Evolutionary conservation across 2,888 invertebrate genomes (phyloP), one percentile per base, ranked within the genome.

Genomic region (Selenia dentaria): DNA sequence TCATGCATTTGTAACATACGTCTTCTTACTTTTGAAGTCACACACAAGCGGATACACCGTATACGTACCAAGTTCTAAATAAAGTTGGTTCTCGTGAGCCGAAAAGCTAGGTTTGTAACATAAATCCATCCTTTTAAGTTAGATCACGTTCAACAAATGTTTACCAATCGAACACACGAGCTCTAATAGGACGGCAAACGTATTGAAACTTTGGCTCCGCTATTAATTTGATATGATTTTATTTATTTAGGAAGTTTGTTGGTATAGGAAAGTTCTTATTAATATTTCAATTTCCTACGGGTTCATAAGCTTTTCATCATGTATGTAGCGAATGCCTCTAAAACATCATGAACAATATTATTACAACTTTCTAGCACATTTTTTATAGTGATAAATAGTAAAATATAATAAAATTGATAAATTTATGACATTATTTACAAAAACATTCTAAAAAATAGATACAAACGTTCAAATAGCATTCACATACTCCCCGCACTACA

Each of bases 101-200:
- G 64, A 68, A 69, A 74, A 74, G 69, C 70, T 73, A 68, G 68
- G 67, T 74, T 71, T 68, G 73, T 63, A 67, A 74, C 71, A 76
- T 77, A 82, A 83, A 82, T 79, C 79, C 75, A 70, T 70, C 72
- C 71, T 80, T 79, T 76, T 74, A 74, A 81, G 79, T 82, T 74
- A 70, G 78, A 83, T 80, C 84, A 84, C 84, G 84, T 84, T 83
- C 83, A 63, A 70, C 82, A 83, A 84, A 83, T 83, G 78, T 83
- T 84, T 81, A 72, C 75, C 67, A 71, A 73, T 70, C 65, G 70
- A 78, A 76, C 79, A 83, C 70, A 80, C 71, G 67, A 70, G 66
- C 69, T 64, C 70, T 83, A 81, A 82, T 82, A 75, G 76, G 67
- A 78, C 74, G 74, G 74, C 77, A 82, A 77, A 80, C 75, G 71